Evolutionary conservation across 2,888 invertebrate species (phyloP), one percentile per base, ranked within the genome.

Genomic region (Heliothis peltigera): DNA sequence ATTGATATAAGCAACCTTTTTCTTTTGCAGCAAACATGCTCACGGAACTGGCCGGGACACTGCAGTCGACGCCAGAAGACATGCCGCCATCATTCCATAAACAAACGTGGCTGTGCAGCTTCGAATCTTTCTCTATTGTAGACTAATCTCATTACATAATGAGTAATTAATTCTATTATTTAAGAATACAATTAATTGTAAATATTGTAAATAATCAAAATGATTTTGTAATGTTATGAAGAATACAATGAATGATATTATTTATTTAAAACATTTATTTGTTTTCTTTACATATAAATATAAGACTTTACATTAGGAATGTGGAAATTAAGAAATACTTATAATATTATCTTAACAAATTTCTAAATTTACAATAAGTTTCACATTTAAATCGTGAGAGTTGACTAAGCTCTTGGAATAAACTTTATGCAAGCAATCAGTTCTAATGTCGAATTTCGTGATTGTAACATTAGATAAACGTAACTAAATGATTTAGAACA

Each of bases 21-120:
- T 42, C 21, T 52, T 17, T 79, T 77, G 6, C 87, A 94, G 95
- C 75, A 4, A 90, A 88, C 68, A 92, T 94, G 88, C 64, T 94
- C 21, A 70, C 89, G 0, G 94, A 93, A 56, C 77, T 94, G 21
- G 75, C 84, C 1, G 84, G 84, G 1, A 84, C 88, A 19, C 82
- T 91, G 67, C 91, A 90, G 55, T 80, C 88, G 0, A 80, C 86
- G 0, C 83, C 87, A 0, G 94, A 93, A 55, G 92, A 93, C 18
- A 73, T 84, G 65, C 88, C 92, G 10, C 75, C 87, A n/a, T 83
- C 89, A 1, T 87, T 80, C 84, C 85, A 89, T 64, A 83, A 77
- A 70, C 84, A 87, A 67, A 87, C 91, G 0, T 93, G 92, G 92
- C 52, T 90, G 15, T 85, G 86, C 25, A 92, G 91, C 77, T 93